Conservation (phyloP, 2,888 invertebrate genomes). For the Latrodectus elegans region DNA sequence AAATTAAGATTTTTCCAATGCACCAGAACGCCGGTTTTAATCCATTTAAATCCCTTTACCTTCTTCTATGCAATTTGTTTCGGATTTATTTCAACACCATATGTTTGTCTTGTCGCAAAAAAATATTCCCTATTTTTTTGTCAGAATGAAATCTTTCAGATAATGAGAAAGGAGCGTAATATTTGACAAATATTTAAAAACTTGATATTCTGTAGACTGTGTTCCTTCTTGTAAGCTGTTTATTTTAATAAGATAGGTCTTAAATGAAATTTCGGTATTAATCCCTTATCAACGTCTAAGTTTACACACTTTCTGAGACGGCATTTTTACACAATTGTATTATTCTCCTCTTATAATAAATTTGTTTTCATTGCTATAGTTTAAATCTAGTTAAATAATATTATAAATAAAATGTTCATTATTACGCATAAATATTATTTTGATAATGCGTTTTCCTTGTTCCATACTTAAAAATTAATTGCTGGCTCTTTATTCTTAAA, state of each 20-base stretch:
- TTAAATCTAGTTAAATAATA: no score
- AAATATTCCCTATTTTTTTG: background rate
- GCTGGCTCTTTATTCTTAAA: no score
- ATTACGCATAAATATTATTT: no score
- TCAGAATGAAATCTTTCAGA: background rate
- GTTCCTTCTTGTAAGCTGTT: background rate
- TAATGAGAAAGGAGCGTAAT: background rate
- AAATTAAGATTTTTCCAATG: conserved; percentile 33
- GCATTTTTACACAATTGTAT: background rate
- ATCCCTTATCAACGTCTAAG: background rate
- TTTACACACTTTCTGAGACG: background rate
- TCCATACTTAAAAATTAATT: no score
- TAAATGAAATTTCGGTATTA: conserved; percentile 20
- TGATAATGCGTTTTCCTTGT: no score
- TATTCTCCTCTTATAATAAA: no score
- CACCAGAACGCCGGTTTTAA: conserved; percentile 11
- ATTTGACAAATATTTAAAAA: conserved; percentile 44
- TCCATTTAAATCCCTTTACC: conserved; percentile 32
- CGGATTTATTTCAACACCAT: conserved; percentile 24
- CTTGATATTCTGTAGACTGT: conserved; percentile 3
- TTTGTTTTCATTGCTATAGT: no score
- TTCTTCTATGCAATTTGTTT: background rate
- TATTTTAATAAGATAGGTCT: conserved; percentile 18
- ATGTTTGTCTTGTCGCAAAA: background rate
- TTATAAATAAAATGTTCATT: no score